A percentile compares a stretch with the other conserved stretches of the same genome.
Conservation (phyloP, 2,888 invertebrate species). For the Perizoma flavofasciatum region DNA sequence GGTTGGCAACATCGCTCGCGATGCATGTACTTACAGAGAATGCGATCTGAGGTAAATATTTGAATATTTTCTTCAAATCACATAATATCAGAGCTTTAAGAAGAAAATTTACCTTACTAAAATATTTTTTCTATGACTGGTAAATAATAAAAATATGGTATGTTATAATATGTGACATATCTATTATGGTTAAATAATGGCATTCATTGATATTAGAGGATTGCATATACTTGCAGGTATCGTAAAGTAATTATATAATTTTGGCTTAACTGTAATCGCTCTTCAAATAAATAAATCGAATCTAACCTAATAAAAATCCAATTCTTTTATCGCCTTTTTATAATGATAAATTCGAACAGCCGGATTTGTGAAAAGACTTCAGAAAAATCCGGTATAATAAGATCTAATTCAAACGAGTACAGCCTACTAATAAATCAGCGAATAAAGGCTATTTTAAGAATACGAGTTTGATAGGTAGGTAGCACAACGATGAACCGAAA, state of each 20-base stretch:
- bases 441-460: slow-evolving; percentile 19
- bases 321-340: background rate
- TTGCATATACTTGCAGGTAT: no score
- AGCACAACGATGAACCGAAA: no score
- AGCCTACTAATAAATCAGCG: slow-evolving; percentile 14
- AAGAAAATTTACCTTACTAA: background rate
- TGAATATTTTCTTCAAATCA: background rate
- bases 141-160: no score
- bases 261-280: no score
- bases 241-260: no score
- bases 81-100: background rate
- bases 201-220: no score
- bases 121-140: background rate
- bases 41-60: background rate
- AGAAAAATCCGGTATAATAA: slow-evolving; percentile 1
- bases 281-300: no score
- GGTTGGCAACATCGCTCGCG: no score
- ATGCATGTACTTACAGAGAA: no score
- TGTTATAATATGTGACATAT: no score
- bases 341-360: background rate
- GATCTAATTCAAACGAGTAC: slow-evolving; percentile 16
- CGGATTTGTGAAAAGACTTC: background rate
- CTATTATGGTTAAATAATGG: no score
- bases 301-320: no score
- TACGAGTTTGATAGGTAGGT: background rate